Percentiles rank a stretch among this genome's conserved stretches.
Evolutionary conservation across 2,888 invertebrate genomes (phyloP).

Genomic region (Idaea dimidiata): DNA sequence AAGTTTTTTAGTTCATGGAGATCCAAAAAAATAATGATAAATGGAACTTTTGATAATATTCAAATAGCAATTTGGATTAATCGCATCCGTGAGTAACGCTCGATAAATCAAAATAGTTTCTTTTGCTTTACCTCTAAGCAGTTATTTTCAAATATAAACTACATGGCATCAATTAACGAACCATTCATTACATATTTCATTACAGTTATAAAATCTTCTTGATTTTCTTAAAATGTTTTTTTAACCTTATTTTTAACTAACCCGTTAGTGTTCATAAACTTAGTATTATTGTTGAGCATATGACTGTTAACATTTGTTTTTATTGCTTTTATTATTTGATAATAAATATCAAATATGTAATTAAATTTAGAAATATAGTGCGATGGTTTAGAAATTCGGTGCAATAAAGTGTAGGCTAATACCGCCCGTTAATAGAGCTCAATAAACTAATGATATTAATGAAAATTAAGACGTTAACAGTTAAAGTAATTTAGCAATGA

Average conservation of each 20-base stretch:
- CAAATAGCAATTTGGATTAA: constrained; percentile 2
- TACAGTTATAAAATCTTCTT: neutral
- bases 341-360: constrained; percentile 2
- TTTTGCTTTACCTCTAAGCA: neutral
- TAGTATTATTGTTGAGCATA: neutral
- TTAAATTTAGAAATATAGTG: neutral
- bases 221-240: neutral
- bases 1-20: constrained; percentile 21
- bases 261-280: neutral
- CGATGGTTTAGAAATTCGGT: neutral
- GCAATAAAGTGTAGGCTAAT: neutral
- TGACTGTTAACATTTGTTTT: neutral
- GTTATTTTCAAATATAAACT: neutral
- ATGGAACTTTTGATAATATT: constrained; percentile 9
- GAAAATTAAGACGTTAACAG: constrained; percentile 23
- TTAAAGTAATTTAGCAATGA: constrained; percentile 32
- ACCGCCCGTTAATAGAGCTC: constrained; percentile 5
- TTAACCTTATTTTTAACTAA: neutral
- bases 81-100: constrained; percentile 3
- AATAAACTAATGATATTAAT: constrained; percentile 21
- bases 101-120: neutral
- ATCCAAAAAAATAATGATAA: constrained; percentile 21
- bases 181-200: neutral
- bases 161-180: neutral
- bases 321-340: neutral